Percentiles rank a stretch among this genome's conserved stretches.
These are phyloP conservation scores for Drosophila recens DNA, from an alignment of 2,888 invertebrate genomes.

Conservation along the genomic window DNA sequence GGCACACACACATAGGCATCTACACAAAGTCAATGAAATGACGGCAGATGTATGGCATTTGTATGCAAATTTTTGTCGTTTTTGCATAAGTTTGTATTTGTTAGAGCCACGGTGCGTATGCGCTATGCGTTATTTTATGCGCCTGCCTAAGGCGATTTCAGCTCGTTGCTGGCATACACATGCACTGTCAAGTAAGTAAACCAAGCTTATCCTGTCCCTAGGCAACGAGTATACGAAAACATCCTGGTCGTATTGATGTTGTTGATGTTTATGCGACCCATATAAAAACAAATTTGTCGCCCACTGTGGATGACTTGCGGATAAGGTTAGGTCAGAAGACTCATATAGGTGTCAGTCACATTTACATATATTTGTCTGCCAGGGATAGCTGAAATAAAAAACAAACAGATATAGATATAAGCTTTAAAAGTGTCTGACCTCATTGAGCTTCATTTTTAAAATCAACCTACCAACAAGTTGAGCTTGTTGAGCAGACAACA, in stretches of 20 bases:
- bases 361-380: constrained; percentile 51
- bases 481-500: constrained; percentile 59
- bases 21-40: constrained; percentile 27
- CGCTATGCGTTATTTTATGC: constrained; percentile 25
- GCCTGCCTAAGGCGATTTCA: constrained; percentile 32
- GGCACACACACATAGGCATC: constrained; percentile 10
- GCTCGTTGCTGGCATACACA: constrained; percentile 31
- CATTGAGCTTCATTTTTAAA: constrained; percentile 32
- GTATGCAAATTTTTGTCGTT: constrained; percentile 69
- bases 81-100: constrained; percentile 59
- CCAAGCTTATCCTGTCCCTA: not conserved
- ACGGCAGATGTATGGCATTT: constrained; percentile 67
- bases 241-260: constrained; percentile 26
- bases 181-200: constrained; percentile 34
- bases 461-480: constrained; percentile 42
- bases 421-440: not conserved
- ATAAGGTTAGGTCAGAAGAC: constrained; percentile 30
- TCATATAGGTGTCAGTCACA: constrained; percentile 9
- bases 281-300: constrained; percentile 60
- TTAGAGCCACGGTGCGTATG: constrained; percentile 45
- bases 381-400: not conserved
- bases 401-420: no score
- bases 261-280: constrained; percentile 49
- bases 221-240: not conserved
- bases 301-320: constrained; percentile 41